Conservation (phyloP, 2,797 vertebrate genomes). For the Leptoclinus maculatus region DNA sequence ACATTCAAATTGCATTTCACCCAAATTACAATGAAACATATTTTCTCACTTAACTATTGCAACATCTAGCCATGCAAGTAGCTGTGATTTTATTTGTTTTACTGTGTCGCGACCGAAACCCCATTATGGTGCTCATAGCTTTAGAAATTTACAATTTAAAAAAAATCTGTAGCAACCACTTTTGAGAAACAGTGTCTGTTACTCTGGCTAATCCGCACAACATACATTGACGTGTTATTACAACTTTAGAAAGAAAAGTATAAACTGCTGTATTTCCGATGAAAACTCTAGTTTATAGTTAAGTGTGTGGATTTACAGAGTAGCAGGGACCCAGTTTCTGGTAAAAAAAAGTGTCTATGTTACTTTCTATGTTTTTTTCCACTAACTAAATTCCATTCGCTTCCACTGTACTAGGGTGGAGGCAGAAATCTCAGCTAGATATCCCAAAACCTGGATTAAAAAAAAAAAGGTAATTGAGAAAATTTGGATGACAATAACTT, state of each 20-base stretch:
- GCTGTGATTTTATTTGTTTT: neutral
- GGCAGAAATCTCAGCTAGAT: neutral
- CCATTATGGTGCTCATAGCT: neutral
- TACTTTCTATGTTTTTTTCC: too few species aligned
- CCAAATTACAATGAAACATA: neutral
- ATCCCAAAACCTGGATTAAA: neutral
- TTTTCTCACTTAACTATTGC: too few species aligned
- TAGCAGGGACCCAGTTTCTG: neutral
- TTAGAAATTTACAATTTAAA: neutral
- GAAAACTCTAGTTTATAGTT: neutral
- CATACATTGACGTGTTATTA: neutral
- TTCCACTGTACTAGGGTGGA: neutral
- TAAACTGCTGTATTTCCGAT: neutral
- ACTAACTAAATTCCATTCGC: neutral
- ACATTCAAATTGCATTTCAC: neutral
- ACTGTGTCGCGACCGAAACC: neutral
- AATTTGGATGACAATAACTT: neutral
- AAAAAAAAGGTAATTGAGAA: neutral
- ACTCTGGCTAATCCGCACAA: neutral
- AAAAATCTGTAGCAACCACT: neutral
- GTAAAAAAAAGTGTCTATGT: too few species aligned
- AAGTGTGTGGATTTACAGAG: neutral
- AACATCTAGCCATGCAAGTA: too few species aligned
- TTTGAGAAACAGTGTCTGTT: neutral
- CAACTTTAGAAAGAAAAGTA: neutral